Base-by-base conservation (phyloP, 2,797 vertebrate species). In the Pipistrellus pygmaeus region DNA sequence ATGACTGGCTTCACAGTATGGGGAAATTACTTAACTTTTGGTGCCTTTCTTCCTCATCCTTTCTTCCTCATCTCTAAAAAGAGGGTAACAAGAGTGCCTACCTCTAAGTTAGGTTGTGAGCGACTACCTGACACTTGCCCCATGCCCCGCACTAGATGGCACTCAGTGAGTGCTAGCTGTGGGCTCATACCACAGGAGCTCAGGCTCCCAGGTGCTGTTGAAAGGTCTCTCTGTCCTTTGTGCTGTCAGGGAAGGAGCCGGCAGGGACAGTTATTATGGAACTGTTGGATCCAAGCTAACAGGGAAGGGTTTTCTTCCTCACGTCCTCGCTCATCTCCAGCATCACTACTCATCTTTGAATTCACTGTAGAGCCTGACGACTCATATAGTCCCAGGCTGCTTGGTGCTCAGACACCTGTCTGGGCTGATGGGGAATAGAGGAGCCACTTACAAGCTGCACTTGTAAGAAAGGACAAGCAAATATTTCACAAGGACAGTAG, bases 261-360 rank as follows among this genome's bases (percentile, higher is more conserved):
- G 35, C n/a, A 32, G 48, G 71, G 90, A 38, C 46, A 84, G 77
- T 87, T 90, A 48, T 57, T 41, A 68, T 17, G 57, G 41, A 90
- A 55, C 51, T 9, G 0, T 90, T 94, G 95, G 76, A 90, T 55
- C 32, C 69, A 69, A 57, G 55, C 15, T 86, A 85, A 71, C 84
- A 85, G 83, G 88, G 60, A 68, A 64, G 27, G 48, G 44, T 86
- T 93, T 89, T 76, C 91, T 96, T 95, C 71, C 83, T 66, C 32
- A 15, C 17, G 14, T 92, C 78, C 75, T 81, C 5, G 2, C 32
- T 77, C 64, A 80, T 90, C 69, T 75, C 51, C 13, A 62, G 46
- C 17, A 71, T 94, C 76, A 68, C 60, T 60, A 14, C 25, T 91
- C 57, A 77, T 72, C 68, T 95, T 80, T 72, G 53, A 85, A 94